These are phyloP conservation scores for Pseudomyrmex flavicornis DNA, from an alignment of 1,140 invertebrate species.

Conservation along the genomic window DNA sequence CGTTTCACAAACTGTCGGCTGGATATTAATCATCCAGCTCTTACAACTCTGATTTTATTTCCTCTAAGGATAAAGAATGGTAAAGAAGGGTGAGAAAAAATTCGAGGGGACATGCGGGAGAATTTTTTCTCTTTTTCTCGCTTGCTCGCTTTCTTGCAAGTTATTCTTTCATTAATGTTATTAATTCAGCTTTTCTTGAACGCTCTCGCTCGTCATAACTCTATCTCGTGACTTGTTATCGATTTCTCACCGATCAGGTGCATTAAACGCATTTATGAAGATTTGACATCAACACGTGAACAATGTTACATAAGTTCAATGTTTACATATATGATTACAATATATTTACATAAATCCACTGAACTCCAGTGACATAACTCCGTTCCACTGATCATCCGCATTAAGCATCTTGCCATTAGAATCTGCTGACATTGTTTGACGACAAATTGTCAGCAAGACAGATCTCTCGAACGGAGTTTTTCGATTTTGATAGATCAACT, in stretches of 20 bases:
- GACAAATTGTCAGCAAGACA: too few species aligned
- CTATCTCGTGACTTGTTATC: slow-evolving; percentile 37
- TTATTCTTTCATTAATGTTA: slow-evolving; percentile 78
- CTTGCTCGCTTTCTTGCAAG: slow-evolving; percentile 37
- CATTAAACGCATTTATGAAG: not conserved
- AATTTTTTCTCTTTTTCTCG: not conserved
- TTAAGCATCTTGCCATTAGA: too few species aligned
- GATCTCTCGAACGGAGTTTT: too few species aligned
- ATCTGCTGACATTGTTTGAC: too few species aligned
- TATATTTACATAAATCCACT: too few species aligned
- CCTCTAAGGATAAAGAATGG: slow-evolving; percentile 81
- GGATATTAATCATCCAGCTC: slow-evolving; percentile 85
- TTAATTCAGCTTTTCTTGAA: slow-evolving; percentile 71
- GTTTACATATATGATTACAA: too few species aligned
- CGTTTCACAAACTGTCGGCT: slow-evolving; percentile 85
- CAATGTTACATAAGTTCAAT: too few species aligned
- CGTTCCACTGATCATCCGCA: too few species aligned
- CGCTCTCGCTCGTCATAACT: slow-evolving; percentile 17
- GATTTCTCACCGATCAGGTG: slow-evolving; percentile 46
- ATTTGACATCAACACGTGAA: too few species aligned
- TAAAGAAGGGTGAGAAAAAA: slow-evolving; percentile 56
- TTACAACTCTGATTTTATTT: slow-evolving; percentile 83
- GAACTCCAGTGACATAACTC: too few species aligned
- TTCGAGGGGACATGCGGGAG: slow-evolving; percentile 19
- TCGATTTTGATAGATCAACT: too few species aligned